These are phyloP conservation scores for Anticlea derivata DNA, from an alignment of 2,888 invertebrate genomes.

Conservation along the genomic window DNA sequence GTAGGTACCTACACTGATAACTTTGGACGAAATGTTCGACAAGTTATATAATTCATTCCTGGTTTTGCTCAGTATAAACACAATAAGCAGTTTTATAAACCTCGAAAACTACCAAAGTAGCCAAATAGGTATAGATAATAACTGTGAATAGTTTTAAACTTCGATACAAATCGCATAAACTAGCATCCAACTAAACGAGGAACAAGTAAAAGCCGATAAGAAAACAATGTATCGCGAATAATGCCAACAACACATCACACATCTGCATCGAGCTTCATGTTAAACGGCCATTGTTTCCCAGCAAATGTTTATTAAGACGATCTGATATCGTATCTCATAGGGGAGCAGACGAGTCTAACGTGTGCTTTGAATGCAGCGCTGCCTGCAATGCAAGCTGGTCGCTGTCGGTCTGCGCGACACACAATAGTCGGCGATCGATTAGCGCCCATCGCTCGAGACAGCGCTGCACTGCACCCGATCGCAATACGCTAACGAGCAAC, in stretches of 20 bases:
- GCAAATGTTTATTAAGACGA: conserved; percentile 81
- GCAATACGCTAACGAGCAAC: conserved; percentile 63
- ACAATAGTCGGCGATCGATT: conserved; percentile 77
- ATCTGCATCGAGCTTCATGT: conserved; percentile 57
- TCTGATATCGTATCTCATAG: conserved; percentile 77
- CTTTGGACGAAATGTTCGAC: too few relatives aligned
- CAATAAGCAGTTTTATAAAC: too few relatives aligned
- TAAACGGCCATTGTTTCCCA: conserved; percentile 75
- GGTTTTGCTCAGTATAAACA: too few relatives aligned
- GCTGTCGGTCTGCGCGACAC: conserved; percentile 40
- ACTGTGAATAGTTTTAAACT: conserved; percentile 18
- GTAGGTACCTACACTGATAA: too few relatives aligned
- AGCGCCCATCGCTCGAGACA: conserved; percentile 54
- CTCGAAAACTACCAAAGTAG: conserved; percentile 10
- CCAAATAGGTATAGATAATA: conserved; percentile 15
- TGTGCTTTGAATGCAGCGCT: conserved; percentile 64
- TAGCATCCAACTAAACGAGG: conserved; percentile 43
- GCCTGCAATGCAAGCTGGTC: conserved; percentile 39
- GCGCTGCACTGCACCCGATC: conserved; percentile 27
- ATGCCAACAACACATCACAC: conserved; percentile 56
- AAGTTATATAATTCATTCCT: too few relatives aligned
- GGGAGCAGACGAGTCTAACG: conserved; percentile 71
- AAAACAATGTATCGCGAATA: conserved; percentile 63
- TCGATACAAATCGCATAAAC: conserved; percentile 35
- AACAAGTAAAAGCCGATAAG: conserved; percentile 42